These are phyloP conservation scores for Anguilla rostrata DNA, from an alignment of 2,113 vertebrate genomes.

Conservation along the genomic window DNA sequence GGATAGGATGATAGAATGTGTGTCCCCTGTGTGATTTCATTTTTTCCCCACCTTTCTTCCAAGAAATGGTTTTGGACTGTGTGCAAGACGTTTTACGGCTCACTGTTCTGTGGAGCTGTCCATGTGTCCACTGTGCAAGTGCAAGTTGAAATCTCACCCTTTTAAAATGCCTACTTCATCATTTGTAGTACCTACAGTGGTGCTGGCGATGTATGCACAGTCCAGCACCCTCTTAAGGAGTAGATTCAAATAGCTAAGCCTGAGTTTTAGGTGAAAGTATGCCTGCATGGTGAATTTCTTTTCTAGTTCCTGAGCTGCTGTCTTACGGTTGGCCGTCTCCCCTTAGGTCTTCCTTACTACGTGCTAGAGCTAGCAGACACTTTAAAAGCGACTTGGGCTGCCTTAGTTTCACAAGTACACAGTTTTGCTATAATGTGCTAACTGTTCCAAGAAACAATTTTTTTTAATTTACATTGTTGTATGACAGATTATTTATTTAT, in stretches of 20 bases:
- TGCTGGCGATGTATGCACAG: constrained; percentile 23
- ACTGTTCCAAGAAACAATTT: constrained; percentile 62
- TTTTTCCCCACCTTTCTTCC: constrained; percentile 12
- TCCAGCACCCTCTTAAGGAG: constrained; percentile 24
- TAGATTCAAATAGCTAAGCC: constrained; percentile 24
- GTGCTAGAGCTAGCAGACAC: constrained; percentile 63
- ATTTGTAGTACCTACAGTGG: neutral
- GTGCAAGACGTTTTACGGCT: constrained; percentile 29
- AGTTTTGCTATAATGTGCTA: constrained; percentile 59
- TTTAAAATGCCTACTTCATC: neutral
- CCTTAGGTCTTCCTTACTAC: constrained; percentile 56
- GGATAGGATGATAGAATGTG: neutral
- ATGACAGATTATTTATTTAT: constrained; percentile 78
- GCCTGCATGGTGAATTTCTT: constrained; percentile 58
- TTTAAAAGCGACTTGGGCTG: constrained; percentile 65
- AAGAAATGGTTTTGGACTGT: constrained; percentile 42
- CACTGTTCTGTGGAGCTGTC: constrained; percentile 21
- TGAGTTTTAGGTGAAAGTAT: constrained; percentile 51
- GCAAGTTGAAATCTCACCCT: neutral
- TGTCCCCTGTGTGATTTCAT: neutral
- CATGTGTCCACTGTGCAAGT: constrained; percentile 11
- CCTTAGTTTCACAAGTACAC: constrained; percentile 70
- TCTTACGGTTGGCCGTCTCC: constrained; percentile 35
- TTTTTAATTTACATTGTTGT: constrained; percentile 65
- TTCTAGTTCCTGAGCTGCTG: constrained; percentile 48